A percentile compares a stretch with the other conserved stretches of the same genome.
Conservation (phyloP, 2,888 invertebrate species). For the Drosophila birchii region DNA sequence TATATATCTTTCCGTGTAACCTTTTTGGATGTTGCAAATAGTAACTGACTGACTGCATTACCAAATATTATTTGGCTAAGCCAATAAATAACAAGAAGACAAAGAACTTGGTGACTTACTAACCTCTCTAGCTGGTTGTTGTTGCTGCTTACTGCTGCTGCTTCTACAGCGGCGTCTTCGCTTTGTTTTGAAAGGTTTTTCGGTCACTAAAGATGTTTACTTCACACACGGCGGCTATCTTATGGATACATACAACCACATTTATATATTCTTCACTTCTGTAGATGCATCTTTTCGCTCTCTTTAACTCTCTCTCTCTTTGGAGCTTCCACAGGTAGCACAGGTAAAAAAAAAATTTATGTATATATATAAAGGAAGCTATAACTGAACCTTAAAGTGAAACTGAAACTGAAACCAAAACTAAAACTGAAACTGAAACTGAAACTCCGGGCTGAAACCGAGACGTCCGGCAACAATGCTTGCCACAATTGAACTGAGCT, state of each 20-base stretch:
- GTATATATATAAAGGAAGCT: background rate
- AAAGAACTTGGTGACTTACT: slow-evolving; percentile 43
- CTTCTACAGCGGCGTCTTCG: background rate
- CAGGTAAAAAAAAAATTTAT: slow-evolving; percentile 23
- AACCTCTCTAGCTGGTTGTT: slow-evolving; percentile 18
- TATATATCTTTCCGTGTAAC: background rate
- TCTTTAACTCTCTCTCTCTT: background rate
- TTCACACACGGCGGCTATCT: slow-evolving; percentile 19
- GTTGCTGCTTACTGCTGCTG: slow-evolving; percentile 11
- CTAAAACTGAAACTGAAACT: background rate
- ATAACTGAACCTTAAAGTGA: background rate
- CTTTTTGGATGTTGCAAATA: slow-evolving; percentile 15
- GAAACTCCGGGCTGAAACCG: slow-evolving; percentile 2
- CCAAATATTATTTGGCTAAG: slow-evolving; percentile 9
- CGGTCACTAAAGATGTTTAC: slow-evolving; percentile 30
- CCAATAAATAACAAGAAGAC: background rate
- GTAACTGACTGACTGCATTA: background rate
- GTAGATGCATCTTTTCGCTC: slow-evolving; percentile 4
- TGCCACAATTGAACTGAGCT: slow-evolving; percentile 82
- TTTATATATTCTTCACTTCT: slow-evolving; percentile 10
- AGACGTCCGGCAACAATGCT: slow-evolving; percentile 73
- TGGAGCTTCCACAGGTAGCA: slow-evolving; percentile 17
- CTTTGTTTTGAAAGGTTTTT: slow-evolving; percentile 16
- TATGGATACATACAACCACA: background rate
- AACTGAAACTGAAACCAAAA: slow-evolving; percentile 1